Conservation (phyloP, 2,888 invertebrate genomes). For the Cyaniris semiargus region DNA sequence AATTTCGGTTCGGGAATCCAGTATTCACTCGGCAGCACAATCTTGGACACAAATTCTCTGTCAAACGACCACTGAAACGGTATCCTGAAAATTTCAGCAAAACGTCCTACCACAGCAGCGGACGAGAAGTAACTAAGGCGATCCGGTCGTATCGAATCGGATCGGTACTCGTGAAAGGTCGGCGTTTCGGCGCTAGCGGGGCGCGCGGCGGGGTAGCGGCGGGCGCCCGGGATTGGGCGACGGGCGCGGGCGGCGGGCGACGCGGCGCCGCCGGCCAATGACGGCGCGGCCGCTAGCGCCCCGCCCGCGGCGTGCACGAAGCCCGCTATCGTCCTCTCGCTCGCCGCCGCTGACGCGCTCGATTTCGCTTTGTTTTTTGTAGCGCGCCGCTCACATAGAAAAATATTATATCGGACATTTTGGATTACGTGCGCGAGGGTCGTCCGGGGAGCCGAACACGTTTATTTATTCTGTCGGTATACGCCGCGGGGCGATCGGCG, state of each 20-base stretch:
- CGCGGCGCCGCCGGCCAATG: conserved; percentile 60
- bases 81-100: conserved; percentile 60
- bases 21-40: conserved; percentile 6
- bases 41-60: conserved; percentile 20
- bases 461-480: conserved; percentile 72
- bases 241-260: conserved; percentile 65
- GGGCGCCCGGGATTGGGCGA: conserved; percentile 57
- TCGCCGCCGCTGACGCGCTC: conserved; percentile 58
- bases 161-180: conserved; percentile 77
- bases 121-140: conserved; percentile 79
- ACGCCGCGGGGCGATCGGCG: conserved; percentile 68
- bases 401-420: conserved; percentile 79
- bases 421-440: conserved; percentile 72
- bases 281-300: conserved; percentile 57
- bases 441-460: conserved; percentile 64
- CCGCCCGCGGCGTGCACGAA: conserved; percentile 57
- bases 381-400: conserved; percentile 67
- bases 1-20: not conserved
- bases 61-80: conserved; percentile 27
- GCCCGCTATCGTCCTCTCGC: conserved; percentile 57
- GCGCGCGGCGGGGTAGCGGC: conserved; percentile 60
- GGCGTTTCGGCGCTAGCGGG: conserved; percentile 67
- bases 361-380: conserved; percentile 70
- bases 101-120: conserved; percentile 68
- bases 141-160: conserved; percentile 78